These are phyloP conservation scores for Crotalus tigris DNA, from an alignment of 2,113 vertebrate genomes.

Conservation along the genomic window DNA sequence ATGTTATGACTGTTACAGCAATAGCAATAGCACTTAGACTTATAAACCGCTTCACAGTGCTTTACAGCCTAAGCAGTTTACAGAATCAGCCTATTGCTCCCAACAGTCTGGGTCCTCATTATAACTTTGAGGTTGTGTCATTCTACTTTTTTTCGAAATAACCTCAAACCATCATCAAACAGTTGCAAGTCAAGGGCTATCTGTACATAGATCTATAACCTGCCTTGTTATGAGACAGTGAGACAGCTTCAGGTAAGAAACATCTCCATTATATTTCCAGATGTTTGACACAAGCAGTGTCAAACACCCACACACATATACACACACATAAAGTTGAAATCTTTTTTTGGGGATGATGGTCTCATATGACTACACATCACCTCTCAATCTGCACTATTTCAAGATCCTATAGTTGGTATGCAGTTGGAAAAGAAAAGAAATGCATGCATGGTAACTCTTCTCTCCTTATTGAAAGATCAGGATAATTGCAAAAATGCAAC, in stretches of 20 bases:
- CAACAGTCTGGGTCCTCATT: no score
- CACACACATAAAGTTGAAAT: neutral
- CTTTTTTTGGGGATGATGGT: neutral
- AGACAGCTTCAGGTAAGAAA: neutral
- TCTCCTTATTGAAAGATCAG: neutral
- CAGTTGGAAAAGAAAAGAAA: neutral
- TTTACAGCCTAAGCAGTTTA: no score
- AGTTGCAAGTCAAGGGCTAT: neutral
- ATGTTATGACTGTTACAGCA: neutral
- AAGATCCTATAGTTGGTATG: neutral
- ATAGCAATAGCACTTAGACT: no score
- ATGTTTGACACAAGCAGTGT: neutral
- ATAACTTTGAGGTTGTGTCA: neutral
- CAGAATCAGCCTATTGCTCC: no score
- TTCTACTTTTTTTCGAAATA: neutral
- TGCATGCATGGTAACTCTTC: neutral
- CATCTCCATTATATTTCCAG: neutral
- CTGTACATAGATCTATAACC: neutral
- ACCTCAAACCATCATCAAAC: neutral
- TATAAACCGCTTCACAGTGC: no score
- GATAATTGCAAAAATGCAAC: neutral
- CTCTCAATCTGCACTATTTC: neutral
- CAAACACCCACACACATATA: neutral
- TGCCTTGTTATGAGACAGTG: neutral
- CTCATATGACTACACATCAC: neutral